Percentiles rank a stretch among this genome's conserved stretches.
Conservation (phyloP, 2,797 vertebrate genomes). For the Aulostomus chinensis region DNA sequence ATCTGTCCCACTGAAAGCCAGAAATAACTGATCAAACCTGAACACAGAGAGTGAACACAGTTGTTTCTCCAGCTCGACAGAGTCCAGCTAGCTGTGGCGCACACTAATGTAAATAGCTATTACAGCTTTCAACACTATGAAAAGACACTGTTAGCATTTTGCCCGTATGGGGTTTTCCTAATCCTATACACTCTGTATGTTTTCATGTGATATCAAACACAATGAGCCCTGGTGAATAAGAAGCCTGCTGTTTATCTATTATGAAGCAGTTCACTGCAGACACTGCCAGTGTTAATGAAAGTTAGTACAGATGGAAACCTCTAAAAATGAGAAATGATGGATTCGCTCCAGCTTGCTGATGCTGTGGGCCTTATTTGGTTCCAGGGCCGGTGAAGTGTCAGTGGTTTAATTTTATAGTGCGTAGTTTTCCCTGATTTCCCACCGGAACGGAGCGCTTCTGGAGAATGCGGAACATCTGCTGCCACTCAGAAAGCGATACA, state of each 20-base stretch:
- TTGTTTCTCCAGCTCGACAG: slow-evolving; percentile 16
- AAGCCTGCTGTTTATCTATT: slow-evolving; percentile 56
- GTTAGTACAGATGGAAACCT: slow-evolving; percentile 75
- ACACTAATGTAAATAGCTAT: slow-evolving; percentile 37
- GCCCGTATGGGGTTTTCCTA: slow-evolving; percentile 25
- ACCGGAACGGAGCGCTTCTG: slow-evolving; percentile 70
- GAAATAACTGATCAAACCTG: slow-evolving; percentile 37
- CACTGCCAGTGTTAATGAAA: slow-evolving; percentile 73
- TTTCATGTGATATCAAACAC: slow-evolving; percentile 51
- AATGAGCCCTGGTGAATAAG: slow-evolving; percentile 45
- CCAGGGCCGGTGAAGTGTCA: slow-evolving; percentile 78
- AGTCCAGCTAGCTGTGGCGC: slow-evolving; percentile 20
- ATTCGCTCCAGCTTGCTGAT: slow-evolving; percentile 75
- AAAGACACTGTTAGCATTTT: slow-evolving; percentile 29
- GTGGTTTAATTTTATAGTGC: slow-evolving; percentile 84
- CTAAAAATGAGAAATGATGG: slow-evolving; percentile 79
- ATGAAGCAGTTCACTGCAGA: slow-evolving; percentile 59
- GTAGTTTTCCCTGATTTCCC: slow-evolving; percentile 83
- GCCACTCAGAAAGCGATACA: slow-evolving; percentile 71
- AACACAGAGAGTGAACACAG: slow-evolving; percentile 35
- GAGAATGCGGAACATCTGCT: slow-evolving; percentile 82
- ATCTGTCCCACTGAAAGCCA: slow-evolving; percentile 23
- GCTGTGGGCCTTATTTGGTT: slow-evolving; percentile 76
- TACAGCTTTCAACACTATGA: slow-evolving; percentile 23
- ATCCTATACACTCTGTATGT: slow-evolving; percentile 21